Conservation (phyloP, 2,888 invertebrate genomes). For the Drosophila kanekoi region DNA sequence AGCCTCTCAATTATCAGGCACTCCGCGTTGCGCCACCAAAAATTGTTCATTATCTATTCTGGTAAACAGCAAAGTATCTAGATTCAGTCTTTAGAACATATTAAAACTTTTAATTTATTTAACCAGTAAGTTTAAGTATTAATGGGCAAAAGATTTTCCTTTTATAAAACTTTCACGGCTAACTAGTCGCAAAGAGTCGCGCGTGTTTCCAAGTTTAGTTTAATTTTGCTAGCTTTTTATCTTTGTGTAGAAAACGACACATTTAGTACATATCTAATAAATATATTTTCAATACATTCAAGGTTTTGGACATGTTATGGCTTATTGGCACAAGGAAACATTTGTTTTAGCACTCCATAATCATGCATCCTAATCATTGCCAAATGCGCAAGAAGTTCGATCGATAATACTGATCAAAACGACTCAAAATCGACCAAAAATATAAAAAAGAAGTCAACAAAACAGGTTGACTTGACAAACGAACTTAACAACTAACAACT, state of each 20-base stretch:
- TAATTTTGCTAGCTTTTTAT: not conserved
- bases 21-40: slow-evolving; percentile 43
- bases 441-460: too few species aligned
- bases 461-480: too few species aligned
- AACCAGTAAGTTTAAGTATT: slow-evolving; percentile 26
- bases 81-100: slow-evolving; percentile 18
- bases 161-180: slow-evolving; percentile 3
- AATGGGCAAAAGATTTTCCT: slow-evolving; percentile 26
- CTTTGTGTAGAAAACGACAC: not conserved
- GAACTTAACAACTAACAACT: too few species aligned
- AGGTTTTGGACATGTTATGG: too few species aligned
- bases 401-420: too few species aligned
- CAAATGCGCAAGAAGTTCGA: too few species aligned
- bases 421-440: too few species aligned
- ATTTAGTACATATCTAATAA: not conserved
- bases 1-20: slow-evolving; percentile 40
- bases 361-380: too few species aligned
- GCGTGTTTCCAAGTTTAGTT: not conserved
- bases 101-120: slow-evolving; percentile 58
- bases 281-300: too few species aligned
- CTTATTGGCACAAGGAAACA: too few species aligned
- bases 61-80: slow-evolving; percentile 29
- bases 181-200: slow-evolving; percentile 11
- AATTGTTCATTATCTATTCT: slow-evolving; percentile 54
- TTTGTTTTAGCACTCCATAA: too few species aligned